Evolutionary conservation across 2,888 invertebrate genomes (phyloP), one percentile per base, ranked within the genome.

Genomic region (Neoitamus cyanurus): DNA sequence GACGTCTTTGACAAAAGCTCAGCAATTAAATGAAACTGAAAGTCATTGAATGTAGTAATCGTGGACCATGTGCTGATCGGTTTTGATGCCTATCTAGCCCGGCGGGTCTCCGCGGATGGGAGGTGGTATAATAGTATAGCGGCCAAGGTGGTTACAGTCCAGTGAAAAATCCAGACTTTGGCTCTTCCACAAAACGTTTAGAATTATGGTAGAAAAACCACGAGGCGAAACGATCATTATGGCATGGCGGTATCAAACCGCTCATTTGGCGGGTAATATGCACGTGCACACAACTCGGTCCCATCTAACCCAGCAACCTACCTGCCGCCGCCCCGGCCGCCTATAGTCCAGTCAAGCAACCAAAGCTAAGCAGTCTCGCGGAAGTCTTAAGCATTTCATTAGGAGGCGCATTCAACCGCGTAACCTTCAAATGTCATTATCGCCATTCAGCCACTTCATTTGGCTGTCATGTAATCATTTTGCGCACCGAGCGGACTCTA

Each of bases 401-500:
- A 78, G 48, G 58, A 70, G 37, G 37, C 83, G 83, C 83, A 83
- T 83, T 83, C 83, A 83, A 83, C 83, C 70, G 83, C 30, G 70
- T 69, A 83, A 83, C 83, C 83, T 83, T 83, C 70, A 69, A 70
- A 42, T 78, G 78, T 78, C 78, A 78, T 78, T 78, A 78, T 78
- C 78, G 78, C 78, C 58, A 78, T 78, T 78, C 78, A 78, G 78
- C 31, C 58, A 78, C 78, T 58, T 58, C 78, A 34, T 78, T 78
- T 48, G 46, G 78, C 78, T 78, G 78, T 78, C 78, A 58, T 78
- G 78, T 78, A 78, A 78, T 78, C 78, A 78, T 78, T 78, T 78
- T 78, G 78, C 58, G 78, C 78, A 48, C 78, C 78, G 58, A 48
- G 3, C 48, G 15, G 15, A 78, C 31, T 78, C 58, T 15, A 25